These are phyloP conservation scores for Prostheceraeus crozeri DNA, from an alignment of 2,888 invertebrate species.

Conservation along the genomic window DNA sequence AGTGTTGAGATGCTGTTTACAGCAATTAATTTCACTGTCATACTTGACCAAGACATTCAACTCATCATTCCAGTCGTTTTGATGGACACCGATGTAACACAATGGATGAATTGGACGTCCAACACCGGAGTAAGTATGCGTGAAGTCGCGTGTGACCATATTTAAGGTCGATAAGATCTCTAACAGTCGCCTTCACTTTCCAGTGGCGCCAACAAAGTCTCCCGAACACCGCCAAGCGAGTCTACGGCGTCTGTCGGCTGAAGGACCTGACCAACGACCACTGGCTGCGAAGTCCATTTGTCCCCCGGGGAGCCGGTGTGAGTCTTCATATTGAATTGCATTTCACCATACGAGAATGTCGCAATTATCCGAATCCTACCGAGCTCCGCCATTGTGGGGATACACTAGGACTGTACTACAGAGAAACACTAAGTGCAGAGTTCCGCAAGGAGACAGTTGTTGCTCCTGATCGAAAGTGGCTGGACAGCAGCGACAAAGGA, in stretches of 20 bases:
- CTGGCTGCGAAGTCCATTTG: slow-evolving; percentile 27
- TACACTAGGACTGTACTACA: slow-evolving; percentile 21
- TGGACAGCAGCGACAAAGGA: not conserved
- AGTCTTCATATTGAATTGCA: slow-evolving; percentile 31
- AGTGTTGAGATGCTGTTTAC: no score
- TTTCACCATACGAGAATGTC: slow-evolving; percentile 32
- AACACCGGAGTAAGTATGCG: no score
- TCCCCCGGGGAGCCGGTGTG: slow-evolving; percentile 14
- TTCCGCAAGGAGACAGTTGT: not conserved
- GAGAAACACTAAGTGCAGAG: no score
- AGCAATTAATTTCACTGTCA: no score
- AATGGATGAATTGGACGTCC: no score
- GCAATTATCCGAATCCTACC: slow-evolving; percentile 31
- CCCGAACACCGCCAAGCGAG: slow-evolving; percentile 18
- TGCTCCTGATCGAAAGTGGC: slow-evolving; percentile 19
- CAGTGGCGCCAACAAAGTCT: slow-evolving; percentile 28
- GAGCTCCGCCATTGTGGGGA: slow-evolving; percentile 23
- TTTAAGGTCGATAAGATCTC: no score
- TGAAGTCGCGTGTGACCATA: no score
- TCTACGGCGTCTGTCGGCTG: slow-evolving; percentile 30
- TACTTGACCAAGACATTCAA: no score
- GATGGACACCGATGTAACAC: no score
- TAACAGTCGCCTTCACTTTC: no score
- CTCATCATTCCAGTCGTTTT: no score
- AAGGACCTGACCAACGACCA: slow-evolving; percentile 13